Evolutionary conservation across 2,113 vertebrate species (phyloP), one percentile per base, ranked within the genome.

Genomic region (Alaudala cheleensis): DNA sequence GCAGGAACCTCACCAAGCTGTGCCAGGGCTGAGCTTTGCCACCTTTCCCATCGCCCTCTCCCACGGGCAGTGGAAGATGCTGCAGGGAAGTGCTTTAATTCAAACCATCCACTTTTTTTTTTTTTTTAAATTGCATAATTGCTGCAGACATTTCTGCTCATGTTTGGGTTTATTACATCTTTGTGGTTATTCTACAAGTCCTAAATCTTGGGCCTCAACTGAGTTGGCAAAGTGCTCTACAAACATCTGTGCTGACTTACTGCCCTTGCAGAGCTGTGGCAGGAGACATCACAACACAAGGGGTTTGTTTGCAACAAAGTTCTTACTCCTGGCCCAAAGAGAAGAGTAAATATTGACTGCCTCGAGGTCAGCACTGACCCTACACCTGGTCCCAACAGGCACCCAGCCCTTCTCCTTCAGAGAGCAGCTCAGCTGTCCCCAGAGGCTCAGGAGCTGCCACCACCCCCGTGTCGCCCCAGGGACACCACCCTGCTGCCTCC

Each of bases 151-250:
- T 90, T 85, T 85, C 89, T 96, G 96, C 94, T 95, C 91, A 65
- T 64, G 87, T 76, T 80, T 23, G 61, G 88, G 33, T 95, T 94
- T 87, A 95, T 88, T 91, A 94, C 93, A 92, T 90, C 96, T 80
- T 21, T 92, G 94, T 81, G 91, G 94, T 96, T 95, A 87, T 69
- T 65, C 87, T 94, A 96, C 93, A 95, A 96, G 86, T 91, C 49
- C 94, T 81, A 95, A 91, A 87, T 76, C 95, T 76, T 73, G 94
- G 95, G 94, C 95, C 96, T 96, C 66, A 29, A 12, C 91, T 92
- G 78, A 92, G 81, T 1, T 97, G 95, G 93, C 94, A 66, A 42
- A 92, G 62, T 0, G 40, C 70, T 90, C 74, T 24, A 3, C 18
- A 93, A 91, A 88, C 95, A 97, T 97, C 93, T 96, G 95, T 64